A percentile compares a stretch with the other conserved stretches of the same genome.
Evolutionary conservation across 2,797 vertebrate genomes (phyloP).

Genomic region (Vireo griseus): DNA sequence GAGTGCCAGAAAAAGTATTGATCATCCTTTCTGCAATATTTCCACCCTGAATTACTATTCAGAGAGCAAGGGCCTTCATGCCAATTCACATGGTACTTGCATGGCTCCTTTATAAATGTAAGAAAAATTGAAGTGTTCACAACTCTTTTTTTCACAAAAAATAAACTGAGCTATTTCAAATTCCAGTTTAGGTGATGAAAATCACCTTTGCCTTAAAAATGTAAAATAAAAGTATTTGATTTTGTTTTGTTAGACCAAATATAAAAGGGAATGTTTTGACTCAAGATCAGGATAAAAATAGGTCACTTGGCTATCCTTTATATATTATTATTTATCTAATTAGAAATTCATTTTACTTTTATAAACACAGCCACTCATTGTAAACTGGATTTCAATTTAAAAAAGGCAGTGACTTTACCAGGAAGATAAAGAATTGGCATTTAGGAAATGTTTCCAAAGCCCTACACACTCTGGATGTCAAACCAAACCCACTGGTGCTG

Average conservation of each 20-base stretch:
- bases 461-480: neutral
- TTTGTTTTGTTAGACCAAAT: neutral
- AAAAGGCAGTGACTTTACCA: neutral
- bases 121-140: neutral
- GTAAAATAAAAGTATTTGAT: neutral
- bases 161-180: neutral
- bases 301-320: neutral
- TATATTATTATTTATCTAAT: neutral
- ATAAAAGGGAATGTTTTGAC: neutral
- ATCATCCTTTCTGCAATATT: neutral
- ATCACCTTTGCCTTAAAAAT: neutral
- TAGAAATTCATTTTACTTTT: neutral
- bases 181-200: neutral
- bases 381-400: neutral
- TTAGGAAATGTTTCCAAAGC: neutral
- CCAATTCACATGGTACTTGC: accelerated
- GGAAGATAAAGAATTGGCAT: neutral
- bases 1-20: neutral
- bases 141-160: neutral
- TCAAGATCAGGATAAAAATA: neutral
- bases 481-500: neutral
- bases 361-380: neutral
- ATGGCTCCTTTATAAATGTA: neutral
- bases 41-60: neutral
- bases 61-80: neutral